Conservation (phyloP, 92 coral and sea anemone species). For the Palythoa heliodiscus region DNA sequence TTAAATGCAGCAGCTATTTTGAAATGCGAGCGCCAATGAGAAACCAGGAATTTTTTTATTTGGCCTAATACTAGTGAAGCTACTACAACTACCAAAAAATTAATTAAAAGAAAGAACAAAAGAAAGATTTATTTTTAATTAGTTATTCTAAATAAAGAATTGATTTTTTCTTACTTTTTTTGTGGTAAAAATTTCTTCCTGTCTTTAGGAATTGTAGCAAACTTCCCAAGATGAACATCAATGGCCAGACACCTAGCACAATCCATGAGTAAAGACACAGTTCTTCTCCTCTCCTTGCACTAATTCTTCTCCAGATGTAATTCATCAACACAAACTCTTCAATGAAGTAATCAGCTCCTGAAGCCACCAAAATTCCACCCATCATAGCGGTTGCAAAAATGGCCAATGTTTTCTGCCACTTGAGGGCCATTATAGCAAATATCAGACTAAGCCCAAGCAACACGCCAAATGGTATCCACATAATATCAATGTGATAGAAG, state of each 20-base stretch:
- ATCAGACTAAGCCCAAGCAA: slow-evolving; percentile 80
- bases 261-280: slow-evolving; percentile 88
- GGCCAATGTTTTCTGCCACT: slow-evolving; percentile 84
- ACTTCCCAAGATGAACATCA: slow-evolving; percentile 79
- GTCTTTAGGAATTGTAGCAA: slow-evolving; percentile 81
- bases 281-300: slow-evolving; percentile 62
- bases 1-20: no score
- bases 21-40: no score
- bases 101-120: no score
- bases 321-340: slow-evolving; percentile 79
- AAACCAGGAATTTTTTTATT: no score
- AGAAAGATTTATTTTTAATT: neutral
- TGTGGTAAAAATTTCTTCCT: slow-evolving; percentile 79
- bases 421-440: slow-evolving; percentile 70
- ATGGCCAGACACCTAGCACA: slow-evolving; percentile 79
- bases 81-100: no score
- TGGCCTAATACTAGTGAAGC: no score
- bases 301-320: slow-evolving; percentile 82
- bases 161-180: slow-evolving; percentile 56
- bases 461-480: slow-evolving; percentile 93
- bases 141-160: neutral
- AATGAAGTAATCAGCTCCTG: slow-evolving; percentile 81
- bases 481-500: slow-evolving; percentile 64
- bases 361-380: slow-evolving; percentile 80
- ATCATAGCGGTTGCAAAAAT: slow-evolving; percentile 82